Evolutionary conservation across 2,797 vertebrate species (phyloP), one percentile per base, ranked within the genome.

Genomic region (Acropternis orthonyx): DNA sequence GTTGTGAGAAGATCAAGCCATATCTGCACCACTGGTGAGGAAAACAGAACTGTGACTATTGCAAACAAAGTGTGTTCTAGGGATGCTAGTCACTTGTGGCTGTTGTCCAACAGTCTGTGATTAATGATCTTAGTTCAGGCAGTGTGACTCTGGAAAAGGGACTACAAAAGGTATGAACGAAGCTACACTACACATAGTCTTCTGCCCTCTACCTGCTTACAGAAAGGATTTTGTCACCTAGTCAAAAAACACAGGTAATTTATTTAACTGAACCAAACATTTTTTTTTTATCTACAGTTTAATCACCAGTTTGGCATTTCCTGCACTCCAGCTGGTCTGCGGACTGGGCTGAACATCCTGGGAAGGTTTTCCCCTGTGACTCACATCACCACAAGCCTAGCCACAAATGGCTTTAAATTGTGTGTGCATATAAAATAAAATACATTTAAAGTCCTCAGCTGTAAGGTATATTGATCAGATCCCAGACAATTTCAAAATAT

Each of bases 301-400:
- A 61, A 86, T 92, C 88, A 92, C 17, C 61, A 56, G n/a, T 90
- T 78, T 71, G 74, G 66, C 55, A 92, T 77, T 88, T 89, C 65
- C 52, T 93, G 69, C 56, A 54, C 44, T 92, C 52, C 74, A 74
- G 55, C 44, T 87, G 65, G 66, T 87, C 73, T 72, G 34, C 39
- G n/a, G 80, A 84, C 44, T 48, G 24, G 61, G 20, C 2, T 87
- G 68, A 88, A 69, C 23, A 68, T 46, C 58, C 78, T 66, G 75
- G 32, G 52, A 90, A 84, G 73, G 49, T 73, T 82, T 89, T 81
- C 62, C 44, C 59, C 48, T 62, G 12, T 30, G 81, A 95, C 37
- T 90, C 79, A 75, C 39, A 88, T 44, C 43, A 39, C 44, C 28
- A 39, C 12, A 78, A 82, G n/a, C 30, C 12, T 32, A 80, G 51